Conservation (phyloP, 2,113 vertebrate species). For the Eulemur rufifrons region DNA sequence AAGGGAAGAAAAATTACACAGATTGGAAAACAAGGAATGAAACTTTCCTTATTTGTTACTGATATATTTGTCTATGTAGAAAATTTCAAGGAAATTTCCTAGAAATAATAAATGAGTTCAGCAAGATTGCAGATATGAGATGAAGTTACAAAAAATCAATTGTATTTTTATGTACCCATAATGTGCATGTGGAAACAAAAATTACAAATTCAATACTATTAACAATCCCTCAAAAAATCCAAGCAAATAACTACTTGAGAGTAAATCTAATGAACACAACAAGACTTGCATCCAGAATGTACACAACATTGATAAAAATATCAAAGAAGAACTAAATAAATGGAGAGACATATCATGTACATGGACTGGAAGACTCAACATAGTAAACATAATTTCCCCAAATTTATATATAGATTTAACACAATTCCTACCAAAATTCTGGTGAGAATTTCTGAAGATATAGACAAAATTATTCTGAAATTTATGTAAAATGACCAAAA, state of each 20-base stretch:
- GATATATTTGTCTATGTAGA: no score
- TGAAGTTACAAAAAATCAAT: not conserved
- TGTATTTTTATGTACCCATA: no score
- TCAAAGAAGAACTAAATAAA: no score
- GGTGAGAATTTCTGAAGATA: not conserved
- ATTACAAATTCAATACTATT: not conserved
- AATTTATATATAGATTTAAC: not conserved
- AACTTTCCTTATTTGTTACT: no score
- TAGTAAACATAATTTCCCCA: not conserved
- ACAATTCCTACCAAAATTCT: not conserved
- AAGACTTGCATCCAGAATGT: no score
- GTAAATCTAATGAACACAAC: not conserved
- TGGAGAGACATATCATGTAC: not conserved
- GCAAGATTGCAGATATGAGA: not conserved
- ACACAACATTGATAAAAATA: no score
- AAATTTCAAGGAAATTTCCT: not conserved
- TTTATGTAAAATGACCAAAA: not conserved
- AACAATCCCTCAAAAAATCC: not conserved
- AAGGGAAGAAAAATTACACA: not conserved
- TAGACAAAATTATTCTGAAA: not conserved
- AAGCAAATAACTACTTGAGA: not conserved
- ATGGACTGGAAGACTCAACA: no score
- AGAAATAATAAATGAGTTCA: not conserved
- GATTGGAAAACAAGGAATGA: not conserved
- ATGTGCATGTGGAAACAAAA: not conserved